These are phyloP conservation scores for Pseudococcus jackbeardsleyi DNA, from an alignment of 2,888 invertebrate genomes.

Conservation along the genomic window DNA sequence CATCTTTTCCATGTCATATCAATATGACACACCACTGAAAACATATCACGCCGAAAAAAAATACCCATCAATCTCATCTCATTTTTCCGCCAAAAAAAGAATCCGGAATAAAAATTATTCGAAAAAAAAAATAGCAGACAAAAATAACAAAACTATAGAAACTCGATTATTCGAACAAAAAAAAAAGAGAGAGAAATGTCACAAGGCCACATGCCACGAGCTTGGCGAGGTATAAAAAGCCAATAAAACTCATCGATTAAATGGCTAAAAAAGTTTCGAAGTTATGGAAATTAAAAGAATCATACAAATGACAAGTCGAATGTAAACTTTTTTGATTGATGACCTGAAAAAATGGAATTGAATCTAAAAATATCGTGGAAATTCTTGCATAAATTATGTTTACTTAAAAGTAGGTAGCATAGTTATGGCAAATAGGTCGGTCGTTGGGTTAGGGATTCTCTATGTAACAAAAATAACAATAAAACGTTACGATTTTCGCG, in stretches of 20 bases:
- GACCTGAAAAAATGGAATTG: slow-evolving; percentile 3
- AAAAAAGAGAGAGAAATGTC: neutral
- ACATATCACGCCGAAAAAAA: too few relatives aligned
- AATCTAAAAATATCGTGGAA: slow-evolving; percentile 9
- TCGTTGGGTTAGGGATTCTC: too few relatives aligned
- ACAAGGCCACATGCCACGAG: neutral
- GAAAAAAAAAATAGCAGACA: too few relatives aligned
- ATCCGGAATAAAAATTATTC: too few relatives aligned
- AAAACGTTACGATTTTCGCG: neutral
- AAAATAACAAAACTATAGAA: too few relatives aligned
- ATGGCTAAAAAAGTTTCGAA: neutral
- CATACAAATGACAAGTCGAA: neutral
- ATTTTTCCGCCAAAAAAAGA: too few relatives aligned
- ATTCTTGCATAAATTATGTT: neutral
- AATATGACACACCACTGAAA: too few relatives aligned
- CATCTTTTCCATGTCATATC: too few relatives aligned
- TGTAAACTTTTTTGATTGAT: slow-evolving; percentile 37
- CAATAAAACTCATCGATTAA: slow-evolving; percentile 8
- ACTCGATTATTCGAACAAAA: too few relatives aligned
- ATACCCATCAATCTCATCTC: too few relatives aligned
- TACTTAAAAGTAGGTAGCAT: neutral
- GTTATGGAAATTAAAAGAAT: slow-evolving; percentile 17
- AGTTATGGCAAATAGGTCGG: too few relatives aligned
- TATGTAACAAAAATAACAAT: neutral
- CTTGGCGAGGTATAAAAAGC: neutral